Percentiles rank a stretch among this genome's conserved stretches.
Evolutionary conservation across 2,888 invertebrate genomes (phyloP).

Genomic region (Lepidochrysops patricia): DNA sequence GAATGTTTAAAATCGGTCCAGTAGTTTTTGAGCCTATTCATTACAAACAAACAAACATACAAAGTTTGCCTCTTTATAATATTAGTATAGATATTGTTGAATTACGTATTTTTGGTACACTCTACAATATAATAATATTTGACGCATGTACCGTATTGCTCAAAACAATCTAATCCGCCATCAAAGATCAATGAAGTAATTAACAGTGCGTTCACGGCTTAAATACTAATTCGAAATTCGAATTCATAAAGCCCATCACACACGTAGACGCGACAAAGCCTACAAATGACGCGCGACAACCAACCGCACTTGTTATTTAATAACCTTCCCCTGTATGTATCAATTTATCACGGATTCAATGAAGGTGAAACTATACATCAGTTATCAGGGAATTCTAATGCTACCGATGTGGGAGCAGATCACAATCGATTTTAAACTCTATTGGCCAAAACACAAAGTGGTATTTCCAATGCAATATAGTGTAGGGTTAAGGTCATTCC

Average conservation of each 20-base stretch:
- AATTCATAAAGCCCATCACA: conserved; percentile 31
- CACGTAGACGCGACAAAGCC: conserved; percentile 33
- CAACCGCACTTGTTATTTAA: conserved; percentile 69
- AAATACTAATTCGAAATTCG: conserved; percentile 39
- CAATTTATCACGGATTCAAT: conserved; percentile 72
- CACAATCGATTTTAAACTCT: conserved; percentile 20
- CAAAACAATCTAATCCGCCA: neutral
- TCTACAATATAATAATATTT: no score
- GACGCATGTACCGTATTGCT: no score
- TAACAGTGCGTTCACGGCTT: conserved; percentile 15
- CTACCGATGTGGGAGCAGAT: conserved; percentile 35
- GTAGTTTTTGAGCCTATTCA: no score
- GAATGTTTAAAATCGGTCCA: no score
- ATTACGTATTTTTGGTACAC: no score
- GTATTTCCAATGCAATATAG: neutral
- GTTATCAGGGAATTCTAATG: conserved; percentile 52
- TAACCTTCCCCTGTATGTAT: conserved; percentile 60
- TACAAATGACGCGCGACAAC: conserved; percentile 45
- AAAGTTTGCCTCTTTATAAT: no score
- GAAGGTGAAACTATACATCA: conserved; percentile 73
- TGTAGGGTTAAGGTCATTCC: conserved; percentile 29
- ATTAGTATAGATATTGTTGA: no score
- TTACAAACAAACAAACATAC: no score
- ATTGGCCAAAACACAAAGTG: neutral
- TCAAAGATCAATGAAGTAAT: neutral